Conservation (phyloP, 2,113 vertebrate genomes). For the Bostrychus sinensis region DNA sequence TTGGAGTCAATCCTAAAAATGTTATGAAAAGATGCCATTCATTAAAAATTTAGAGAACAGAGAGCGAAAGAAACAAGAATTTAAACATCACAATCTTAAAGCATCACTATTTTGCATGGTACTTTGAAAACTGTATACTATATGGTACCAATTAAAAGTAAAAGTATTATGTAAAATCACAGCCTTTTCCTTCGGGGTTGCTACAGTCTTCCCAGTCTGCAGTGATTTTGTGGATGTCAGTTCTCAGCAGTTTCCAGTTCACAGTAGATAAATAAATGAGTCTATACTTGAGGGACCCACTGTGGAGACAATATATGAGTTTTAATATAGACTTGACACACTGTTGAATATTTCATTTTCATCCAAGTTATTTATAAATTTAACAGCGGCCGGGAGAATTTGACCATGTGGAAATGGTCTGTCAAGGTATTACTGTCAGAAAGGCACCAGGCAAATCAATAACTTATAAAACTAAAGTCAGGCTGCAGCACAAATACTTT, state of each 20-base stretch:
- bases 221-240: conserved; percentile 6
- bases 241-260: not conserved
- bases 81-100: too few relatives aligned
- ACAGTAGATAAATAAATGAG: not conserved
- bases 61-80: too few relatives aligned
- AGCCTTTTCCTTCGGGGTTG: not conserved
- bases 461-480: not conserved
- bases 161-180: too few relatives aligned
- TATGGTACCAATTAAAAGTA: too few relatives aligned
- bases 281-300: not conserved
- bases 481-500: not conserved
- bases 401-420: not conserved
- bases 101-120: too few relatives aligned
- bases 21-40: too few relatives aligned
- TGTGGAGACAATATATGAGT: not conserved
- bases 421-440: not conserved
- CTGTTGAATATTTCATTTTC: not conserved
- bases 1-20: too few relatives aligned
- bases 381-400: not conserved
- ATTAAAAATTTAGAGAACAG: too few relatives aligned
- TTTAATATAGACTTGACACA: not conserved
- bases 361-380: not conserved
- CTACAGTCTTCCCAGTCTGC: not conserved
- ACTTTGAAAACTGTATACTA: too few relatives aligned
- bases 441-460: not conserved